phyloP scores from a whole-genome alignment of 2,113 vertebrate genomes.

The Larimichthys polyactis region DNA sequence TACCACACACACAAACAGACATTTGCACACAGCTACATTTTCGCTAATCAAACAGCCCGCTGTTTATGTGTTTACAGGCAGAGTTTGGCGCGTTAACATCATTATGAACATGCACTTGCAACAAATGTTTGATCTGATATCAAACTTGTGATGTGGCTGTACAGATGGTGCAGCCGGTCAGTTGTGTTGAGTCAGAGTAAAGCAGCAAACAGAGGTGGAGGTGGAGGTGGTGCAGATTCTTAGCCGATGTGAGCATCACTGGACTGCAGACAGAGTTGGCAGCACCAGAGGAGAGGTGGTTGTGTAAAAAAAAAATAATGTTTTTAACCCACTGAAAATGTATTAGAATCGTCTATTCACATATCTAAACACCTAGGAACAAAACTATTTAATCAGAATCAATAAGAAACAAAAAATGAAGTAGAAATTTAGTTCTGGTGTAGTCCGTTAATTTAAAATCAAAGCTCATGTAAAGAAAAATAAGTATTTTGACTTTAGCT shows the following conservation, averaged over 20 bases:
- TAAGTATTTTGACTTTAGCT: background rate
- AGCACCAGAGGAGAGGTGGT: background rate
- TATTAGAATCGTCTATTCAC: background rate
- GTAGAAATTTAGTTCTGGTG: background rate
- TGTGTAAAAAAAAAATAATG: background rate
- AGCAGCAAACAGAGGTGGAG: slow-evolving; percentile 61
- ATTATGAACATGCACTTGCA: slow-evolving; percentile 40
- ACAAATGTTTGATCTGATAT: slow-evolving; percentile 42
- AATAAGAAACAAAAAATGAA: background rate
- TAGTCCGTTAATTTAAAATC: background rate
- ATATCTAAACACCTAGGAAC: background rate
- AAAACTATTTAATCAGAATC: background rate
- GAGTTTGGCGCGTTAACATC: slow-evolving; percentile 51
- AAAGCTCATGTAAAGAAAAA: background rate
- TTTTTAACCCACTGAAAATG: background rate
- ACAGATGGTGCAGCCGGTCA: slow-evolving; percentile 14
- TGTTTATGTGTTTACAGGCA: slow-evolving; percentile 71
- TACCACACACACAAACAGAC: slow-evolving; percentile 42
- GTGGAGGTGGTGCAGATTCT: slow-evolving; percentile 8
- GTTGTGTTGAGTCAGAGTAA: slow-evolving; percentile 30
- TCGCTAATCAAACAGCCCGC: slow-evolving; percentile 60
- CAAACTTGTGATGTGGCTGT: slow-evolving; percentile 11
- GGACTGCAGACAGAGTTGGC: background rate
- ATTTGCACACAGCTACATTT: slow-evolving; percentile 51
- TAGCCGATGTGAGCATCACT: background rate